Evolutionary conservation across 1,140 invertebrate species (phyloP).

Genomic region (Dendroctonus ponderosae): DNA sequence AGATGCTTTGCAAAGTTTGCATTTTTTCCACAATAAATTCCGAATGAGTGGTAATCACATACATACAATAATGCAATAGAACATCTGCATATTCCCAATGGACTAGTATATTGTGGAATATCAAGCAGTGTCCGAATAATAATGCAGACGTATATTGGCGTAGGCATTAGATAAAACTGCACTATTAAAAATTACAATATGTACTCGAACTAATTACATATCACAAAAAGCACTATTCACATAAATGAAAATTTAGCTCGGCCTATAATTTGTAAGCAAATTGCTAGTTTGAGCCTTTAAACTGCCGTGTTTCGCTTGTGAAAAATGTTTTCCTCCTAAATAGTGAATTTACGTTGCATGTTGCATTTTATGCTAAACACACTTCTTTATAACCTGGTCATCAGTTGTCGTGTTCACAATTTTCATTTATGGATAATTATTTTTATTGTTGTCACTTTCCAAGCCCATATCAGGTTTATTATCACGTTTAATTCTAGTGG

Average conservation of each 20-base stretch:
- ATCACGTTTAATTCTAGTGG: neutral
- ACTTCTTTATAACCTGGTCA: conserved; percentile 17
- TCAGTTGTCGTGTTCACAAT: conserved; percentile 8
- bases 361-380: conserved; percentile 28
- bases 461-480: neutral
- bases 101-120: neutral
- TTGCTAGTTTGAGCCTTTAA: conserved; percentile 32
- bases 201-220: conserved; percentile 18
- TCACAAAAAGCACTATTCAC: conserved; percentile 29
- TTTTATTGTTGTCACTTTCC: conserved; percentile 2
- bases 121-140: neutral
- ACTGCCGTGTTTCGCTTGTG: conserved; percentile 27
- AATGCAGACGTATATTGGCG: neutral
- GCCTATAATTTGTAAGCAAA: conserved; percentile 33
- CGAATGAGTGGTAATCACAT: no score
- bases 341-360: conserved; percentile 26
- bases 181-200: conserved; percentile 29
- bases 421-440: conserved; percentile 11
- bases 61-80: no score
- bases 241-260: conserved; percentile 28
- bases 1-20: no score
- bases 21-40: no score
- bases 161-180: neutral
- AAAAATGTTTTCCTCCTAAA: conserved; percentile 29
- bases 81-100: neutral